A percentile compares a stretch with the other conserved stretches of the same genome.
Evolutionary conservation across 2,113 vertebrate species (phyloP).

Genomic region (Carassius carassius): DNA sequence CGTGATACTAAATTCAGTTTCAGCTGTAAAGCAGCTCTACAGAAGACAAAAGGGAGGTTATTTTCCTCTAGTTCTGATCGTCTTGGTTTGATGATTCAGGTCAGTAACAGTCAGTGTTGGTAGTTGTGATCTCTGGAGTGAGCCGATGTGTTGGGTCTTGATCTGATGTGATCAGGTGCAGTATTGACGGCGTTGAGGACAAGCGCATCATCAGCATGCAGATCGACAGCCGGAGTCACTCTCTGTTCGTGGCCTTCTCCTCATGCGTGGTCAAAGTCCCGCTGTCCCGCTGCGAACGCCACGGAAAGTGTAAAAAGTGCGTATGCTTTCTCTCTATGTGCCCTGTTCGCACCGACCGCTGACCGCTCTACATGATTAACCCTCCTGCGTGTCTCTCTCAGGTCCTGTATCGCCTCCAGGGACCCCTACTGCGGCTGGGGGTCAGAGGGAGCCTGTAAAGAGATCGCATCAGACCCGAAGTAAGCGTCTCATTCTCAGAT

Average conservation of each 20-base stretch:
- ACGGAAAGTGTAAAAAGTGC: conserved; percentile 92
- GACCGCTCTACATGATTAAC: neutral
- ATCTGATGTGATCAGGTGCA: too few species aligned
- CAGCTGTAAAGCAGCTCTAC: too few species aligned
- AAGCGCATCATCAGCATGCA: conserved; percentile 92
- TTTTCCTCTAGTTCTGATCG: too few species aligned
- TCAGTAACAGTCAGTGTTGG: too few species aligned
- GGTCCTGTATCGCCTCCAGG: conserved; percentile 95
- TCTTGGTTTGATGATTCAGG: too few species aligned
- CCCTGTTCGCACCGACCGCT: too few species aligned
- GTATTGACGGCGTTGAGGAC: conserved; percentile 90
- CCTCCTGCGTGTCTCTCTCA: conserved; percentile 60
- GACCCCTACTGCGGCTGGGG: conserved; percentile 97
- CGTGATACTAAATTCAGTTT: too few species aligned
- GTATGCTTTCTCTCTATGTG: neutral
- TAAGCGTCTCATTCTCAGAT: conserved; percentile 69
- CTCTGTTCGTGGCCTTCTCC: conserved; percentile 88
- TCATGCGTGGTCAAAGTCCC: conserved; percentile 94
- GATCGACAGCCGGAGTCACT: conserved; percentile 84
- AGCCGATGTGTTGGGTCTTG: too few species aligned
- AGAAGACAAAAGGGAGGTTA: too few species aligned
- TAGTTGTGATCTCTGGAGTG: too few species aligned
- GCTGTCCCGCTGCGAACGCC: conserved; percentile 89
- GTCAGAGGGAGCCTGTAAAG: conserved; percentile 84
- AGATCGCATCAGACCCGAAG: conserved; percentile 82